A percentile compares a stretch with the other conserved stretches of the same genome.
phyloP scores from a whole-genome alignment of 2,797 vertebrate genomes.

The Mus spretus region DNA sequence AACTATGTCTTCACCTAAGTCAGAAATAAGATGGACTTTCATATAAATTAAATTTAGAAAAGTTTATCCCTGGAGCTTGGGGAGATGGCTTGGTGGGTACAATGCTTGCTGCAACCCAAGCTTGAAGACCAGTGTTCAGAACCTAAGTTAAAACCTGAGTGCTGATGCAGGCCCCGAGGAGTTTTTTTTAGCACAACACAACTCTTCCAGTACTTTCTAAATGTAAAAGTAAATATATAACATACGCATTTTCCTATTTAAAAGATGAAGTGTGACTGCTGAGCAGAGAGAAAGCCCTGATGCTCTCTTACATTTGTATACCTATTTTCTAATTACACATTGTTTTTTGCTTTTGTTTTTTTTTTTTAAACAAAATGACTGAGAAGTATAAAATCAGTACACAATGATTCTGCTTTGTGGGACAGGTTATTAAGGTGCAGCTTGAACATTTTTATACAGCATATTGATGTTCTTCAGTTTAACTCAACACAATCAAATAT shows the following conservation, averaged over 20 bases:
- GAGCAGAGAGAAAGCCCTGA: not conserved
- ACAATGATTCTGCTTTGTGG: constrained; percentile 26
- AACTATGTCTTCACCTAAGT: constrained; percentile 13
- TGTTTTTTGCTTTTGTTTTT: not conserved
- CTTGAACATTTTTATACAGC: constrained; percentile 14
- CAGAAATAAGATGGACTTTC: constrained; percentile 10
- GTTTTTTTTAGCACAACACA: not conserved
- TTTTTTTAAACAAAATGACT: constrained; percentile 14
- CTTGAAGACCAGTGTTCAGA: not conserved
- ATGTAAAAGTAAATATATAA: not conserved
- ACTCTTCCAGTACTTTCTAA: not conserved
- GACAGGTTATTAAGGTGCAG: not conserved
- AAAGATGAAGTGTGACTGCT: not conserved
- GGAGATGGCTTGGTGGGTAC: too few relatives aligned
- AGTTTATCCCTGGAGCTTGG: not conserved
- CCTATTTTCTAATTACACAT: not conserved
- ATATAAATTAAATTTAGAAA: constrained; percentile 22
- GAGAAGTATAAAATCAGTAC: constrained; percentile 25
- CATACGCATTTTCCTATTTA: not conserved
- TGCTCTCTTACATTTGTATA: not conserved
- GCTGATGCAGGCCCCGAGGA: not conserved
- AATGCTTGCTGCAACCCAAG: not conserved
- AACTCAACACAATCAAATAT: not conserved
- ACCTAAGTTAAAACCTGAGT: not conserved
- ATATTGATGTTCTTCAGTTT: not conserved